These are phyloP conservation scores for Ophion ventricosus DNA, from an alignment of 2,888 invertebrate species.

Conservation along the genomic window DNA sequence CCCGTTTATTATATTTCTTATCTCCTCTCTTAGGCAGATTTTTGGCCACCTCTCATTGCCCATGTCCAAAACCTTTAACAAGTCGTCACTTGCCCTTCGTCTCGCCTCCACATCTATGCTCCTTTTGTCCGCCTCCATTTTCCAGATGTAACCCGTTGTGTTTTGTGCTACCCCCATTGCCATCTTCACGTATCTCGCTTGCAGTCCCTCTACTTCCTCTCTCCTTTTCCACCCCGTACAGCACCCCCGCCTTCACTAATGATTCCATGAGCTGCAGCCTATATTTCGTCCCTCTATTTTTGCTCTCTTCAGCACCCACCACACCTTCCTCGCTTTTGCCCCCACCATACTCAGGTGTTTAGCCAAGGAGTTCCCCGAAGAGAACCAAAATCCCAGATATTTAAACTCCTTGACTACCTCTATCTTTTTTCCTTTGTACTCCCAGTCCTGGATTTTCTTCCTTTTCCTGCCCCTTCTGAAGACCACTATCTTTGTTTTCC, in stretches of 20 bases:
- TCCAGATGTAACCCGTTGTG: not conserved
- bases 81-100: too few species aligned
- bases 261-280: not conserved
- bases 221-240: not conserved
- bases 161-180: slow-evolving; percentile 10
- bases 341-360: not conserved
- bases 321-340: not conserved
- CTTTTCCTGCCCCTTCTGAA: slow-evolving; percentile 29
- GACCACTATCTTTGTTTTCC: too few species aligned
- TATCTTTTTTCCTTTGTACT: not conserved
- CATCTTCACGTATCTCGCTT: slow-evolving; percentile 12
- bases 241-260: not conserved
- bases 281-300: not conserved
- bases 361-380: not conserved
- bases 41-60: slow-evolving; percentile 30
- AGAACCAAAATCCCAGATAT: not conserved
- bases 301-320: not conserved
- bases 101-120: not conserved
- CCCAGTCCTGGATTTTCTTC: not conserved
- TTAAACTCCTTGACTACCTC: not conserved
- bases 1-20: not conserved
- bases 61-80: slow-evolving; percentile 4
- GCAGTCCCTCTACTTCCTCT: slow-evolving; percentile 16
- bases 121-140: not conserved
- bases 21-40: slow-evolving; percentile 28